Evolutionary conservation across 1,140 invertebrate species (phyloP).

Genomic region (Drosophila arizonae): DNA sequence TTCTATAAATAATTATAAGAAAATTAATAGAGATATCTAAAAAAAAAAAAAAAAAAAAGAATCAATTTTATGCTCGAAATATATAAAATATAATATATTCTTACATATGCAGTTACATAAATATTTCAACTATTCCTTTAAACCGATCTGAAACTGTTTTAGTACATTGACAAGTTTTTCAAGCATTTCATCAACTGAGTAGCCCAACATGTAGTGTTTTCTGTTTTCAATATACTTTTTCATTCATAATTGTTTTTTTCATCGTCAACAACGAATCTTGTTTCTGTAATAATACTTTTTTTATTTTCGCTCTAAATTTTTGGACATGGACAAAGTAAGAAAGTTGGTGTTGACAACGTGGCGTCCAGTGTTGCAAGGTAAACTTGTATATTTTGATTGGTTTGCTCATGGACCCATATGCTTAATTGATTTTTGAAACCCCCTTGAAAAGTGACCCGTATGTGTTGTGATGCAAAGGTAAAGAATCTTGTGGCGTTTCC

Average conservation of each 20-base stretch:
- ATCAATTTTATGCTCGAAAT: too few relatives aligned
- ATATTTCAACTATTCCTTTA: too few relatives aligned
- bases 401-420: neutral
- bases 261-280: slow-evolving; percentile 2
- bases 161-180: too few relatives aligned
- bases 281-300: neutral
- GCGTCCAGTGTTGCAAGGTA: slow-evolving; percentile 35
- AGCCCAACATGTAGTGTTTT: neutral
- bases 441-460: slow-evolving; percentile 23
- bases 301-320: slow-evolving; percentile 5
- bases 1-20: too few relatives aligned
- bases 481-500: slow-evolving; percentile 31
- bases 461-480: slow-evolving; percentile 21
- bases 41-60: too few relatives aligned
- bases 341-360: slow-evolving; percentile 42
- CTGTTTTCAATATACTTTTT: neutral
- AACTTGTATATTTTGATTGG: neutral
- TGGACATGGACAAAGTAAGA: slow-evolving; percentile 43
- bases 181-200: slow-evolving; percentile 4
- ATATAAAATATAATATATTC: too few relatives aligned
- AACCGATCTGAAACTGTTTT: too few relatives aligned
- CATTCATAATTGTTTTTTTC: neutral
- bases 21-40: too few relatives aligned
- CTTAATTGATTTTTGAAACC: neutral
- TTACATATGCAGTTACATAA: too few relatives aligned